A percentile compares a stretch with the other conserved stretches of the same genome.
Conservation (phyloP, 2,113 vertebrate species). For the Nematolebias whitei region DNA sequence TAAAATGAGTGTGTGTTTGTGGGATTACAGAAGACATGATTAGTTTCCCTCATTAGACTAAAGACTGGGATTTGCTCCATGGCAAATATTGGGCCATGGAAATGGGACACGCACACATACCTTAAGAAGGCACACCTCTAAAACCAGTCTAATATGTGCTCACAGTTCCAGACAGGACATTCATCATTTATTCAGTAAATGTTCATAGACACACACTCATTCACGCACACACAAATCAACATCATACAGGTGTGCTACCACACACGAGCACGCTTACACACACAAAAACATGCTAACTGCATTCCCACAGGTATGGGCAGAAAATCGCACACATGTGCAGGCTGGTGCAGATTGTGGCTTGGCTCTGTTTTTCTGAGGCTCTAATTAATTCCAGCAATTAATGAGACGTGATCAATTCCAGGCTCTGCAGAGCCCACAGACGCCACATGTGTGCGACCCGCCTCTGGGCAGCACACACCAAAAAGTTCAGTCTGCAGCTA, state of each 20-base stretch:
- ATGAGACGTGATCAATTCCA: constrained; percentile 57
- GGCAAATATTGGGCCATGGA: constrained; percentile 77
- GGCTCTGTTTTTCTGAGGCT: constrained; percentile 47
- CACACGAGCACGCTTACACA: constrained; percentile 19
- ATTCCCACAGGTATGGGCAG: constrained; percentile 28
- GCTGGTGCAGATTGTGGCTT: constrained; percentile 46
- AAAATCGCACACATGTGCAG: constrained; percentile 34
- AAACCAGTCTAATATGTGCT: constrained; percentile 46
- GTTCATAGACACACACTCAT: constrained; percentile 8
- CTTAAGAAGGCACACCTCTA: constrained; percentile 38
- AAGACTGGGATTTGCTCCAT: constrained; percentile 71
- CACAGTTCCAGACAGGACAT: constrained; percentile 46
- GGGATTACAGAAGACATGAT: constrained; percentile 69
- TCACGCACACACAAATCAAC: constrained; percentile 1
- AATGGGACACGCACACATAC: constrained; percentile 58
- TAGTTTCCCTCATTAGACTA: constrained; percentile 75
- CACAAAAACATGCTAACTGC: constrained; percentile 26
- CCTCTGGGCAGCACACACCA: constrained; percentile 2
- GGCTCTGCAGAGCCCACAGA: constrained; percentile 6
- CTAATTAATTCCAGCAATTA: constrained; percentile 71
- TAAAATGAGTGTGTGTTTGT: constrained; percentile 43
- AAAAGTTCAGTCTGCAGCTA: neutral
- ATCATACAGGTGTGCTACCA: neutral
- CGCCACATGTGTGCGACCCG: neutral
- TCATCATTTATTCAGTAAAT: constrained; percentile 58